These are phyloP conservation scores for Pluvianellus socialis DNA, from an alignment of 2,113 vertebrate genomes.

Conservation along the genomic window DNA sequence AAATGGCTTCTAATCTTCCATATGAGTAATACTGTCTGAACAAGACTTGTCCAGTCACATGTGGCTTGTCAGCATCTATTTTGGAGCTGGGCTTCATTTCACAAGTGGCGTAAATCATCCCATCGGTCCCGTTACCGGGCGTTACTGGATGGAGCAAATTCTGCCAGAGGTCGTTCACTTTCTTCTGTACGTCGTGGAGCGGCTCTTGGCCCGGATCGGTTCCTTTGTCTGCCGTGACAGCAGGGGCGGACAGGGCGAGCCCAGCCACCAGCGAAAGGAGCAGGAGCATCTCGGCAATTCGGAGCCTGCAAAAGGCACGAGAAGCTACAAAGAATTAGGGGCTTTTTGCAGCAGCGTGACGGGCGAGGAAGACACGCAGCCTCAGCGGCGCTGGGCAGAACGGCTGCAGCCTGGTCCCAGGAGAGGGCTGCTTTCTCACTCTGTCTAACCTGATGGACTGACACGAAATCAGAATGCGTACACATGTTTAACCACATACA, in stretches of 20 bases:
- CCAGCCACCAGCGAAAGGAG: constrained; percentile 36
- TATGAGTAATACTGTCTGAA: constrained; percentile 79
- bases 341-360: background rate
- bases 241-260: background rate
- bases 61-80: constrained; percentile 71
- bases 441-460: background rate
- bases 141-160: background rate
- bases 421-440: background rate
- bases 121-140: background rate
- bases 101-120: constrained; percentile 77
- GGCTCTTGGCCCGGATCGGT: background rate
- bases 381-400: background rate
- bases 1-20: constrained; percentile 73
- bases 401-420: background rate
- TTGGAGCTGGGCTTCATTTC: constrained; percentile 79
- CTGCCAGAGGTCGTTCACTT: constrained; percentile 71
- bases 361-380: background rate
- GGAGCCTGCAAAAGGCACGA: background rate
- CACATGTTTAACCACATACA: background rate
- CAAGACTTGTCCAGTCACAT: constrained; percentile 80
- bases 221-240: background rate
- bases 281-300: constrained; percentile 49
- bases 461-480: background rate
- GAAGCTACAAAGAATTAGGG: background rate
- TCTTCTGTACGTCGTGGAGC: constrained; percentile 46